phyloP scores from a whole-genome alignment of 2,797 vertebrate genomes.

The Poeciliopsis paucimaculata region DNA sequence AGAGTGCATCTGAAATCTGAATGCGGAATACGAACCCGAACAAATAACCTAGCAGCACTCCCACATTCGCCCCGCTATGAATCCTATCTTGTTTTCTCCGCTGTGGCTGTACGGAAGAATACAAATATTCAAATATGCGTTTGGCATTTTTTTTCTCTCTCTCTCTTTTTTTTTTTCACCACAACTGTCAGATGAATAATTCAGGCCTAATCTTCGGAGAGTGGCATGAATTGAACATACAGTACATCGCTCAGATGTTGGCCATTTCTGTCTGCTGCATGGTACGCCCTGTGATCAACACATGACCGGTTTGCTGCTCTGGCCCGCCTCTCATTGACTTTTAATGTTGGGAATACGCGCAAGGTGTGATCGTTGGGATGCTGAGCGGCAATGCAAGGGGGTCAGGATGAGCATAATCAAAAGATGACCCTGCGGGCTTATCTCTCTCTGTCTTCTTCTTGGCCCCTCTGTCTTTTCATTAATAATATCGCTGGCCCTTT shows the following conservation, averaged over 20 bases:
- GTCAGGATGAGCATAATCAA: conserved; percentile 42
- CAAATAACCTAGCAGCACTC: conserved; percentile 28
- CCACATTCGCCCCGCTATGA: conserved; percentile 28
- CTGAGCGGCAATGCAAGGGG: conserved; percentile 4
- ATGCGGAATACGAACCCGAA: conserved; percentile 37
- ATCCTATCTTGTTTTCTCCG: conserved; percentile 45
- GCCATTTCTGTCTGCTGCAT: conserved; percentile 52
- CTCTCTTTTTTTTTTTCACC: conserved; percentile 33
- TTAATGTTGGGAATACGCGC: conserved; percentile 55
- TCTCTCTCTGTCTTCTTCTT: conserved; percentile 4
- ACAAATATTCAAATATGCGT: conserved; percentile 64
- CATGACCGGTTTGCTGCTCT: conserved; percentile 38
- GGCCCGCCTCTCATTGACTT: conserved; percentile 55
- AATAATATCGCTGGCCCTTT: conserved; percentile 72
- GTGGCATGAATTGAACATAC: conserved; percentile 57
- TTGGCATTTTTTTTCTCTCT: conserved; percentile 52
- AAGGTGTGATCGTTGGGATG: conserved; percentile 65
- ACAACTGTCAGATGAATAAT: conserved; percentile 73
- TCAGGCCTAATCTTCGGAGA: conserved; percentile 62
- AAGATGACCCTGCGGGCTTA: conserved; percentile 27
- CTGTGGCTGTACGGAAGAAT: conserved; percentile 34
- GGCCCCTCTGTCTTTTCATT: conserved; percentile 60
- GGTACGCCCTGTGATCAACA: conserved; percentile 51
- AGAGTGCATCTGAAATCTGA: conserved; percentile 25
- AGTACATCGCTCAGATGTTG: conserved; percentile 39